Evolutionary conservation across 2,888 invertebrate genomes (phyloP).

Genomic region (Rugalucina vietnamica): DNA sequence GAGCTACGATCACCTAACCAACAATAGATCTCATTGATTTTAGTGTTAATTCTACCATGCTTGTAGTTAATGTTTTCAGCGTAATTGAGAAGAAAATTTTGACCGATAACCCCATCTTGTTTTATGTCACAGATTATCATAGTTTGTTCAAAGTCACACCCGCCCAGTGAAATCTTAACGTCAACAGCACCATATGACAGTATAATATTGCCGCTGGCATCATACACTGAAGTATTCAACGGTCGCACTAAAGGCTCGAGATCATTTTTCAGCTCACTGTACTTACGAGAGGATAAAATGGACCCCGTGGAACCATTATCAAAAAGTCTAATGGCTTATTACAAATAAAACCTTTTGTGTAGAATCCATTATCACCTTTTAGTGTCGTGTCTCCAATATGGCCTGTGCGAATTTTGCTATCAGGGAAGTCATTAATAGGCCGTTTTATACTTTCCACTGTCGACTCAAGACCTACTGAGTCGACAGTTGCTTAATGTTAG

Average conservation of each 20-base stretch:
- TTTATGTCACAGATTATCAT: constrained; percentile 38
- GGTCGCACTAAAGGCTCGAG: neutral
- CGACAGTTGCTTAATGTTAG: constrained; percentile 14
- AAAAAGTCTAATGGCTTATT: constrained; percentile 4
- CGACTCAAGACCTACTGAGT: constrained; percentile 31
- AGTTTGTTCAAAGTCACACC: neutral
- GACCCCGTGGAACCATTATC: constrained; percentile 32
- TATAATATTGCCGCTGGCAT: constrained; percentile 38
- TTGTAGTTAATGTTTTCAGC: constrained; percentile 34
- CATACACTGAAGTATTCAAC: neutral
- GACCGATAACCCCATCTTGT: constrained; percentile 41
- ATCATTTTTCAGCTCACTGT: constrained; percentile 1
- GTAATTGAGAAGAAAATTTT: constrained; percentile 40
- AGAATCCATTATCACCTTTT: constrained; percentile 40
- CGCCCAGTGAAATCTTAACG: constrained; percentile 7
- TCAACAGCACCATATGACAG: constrained; percentile 9
- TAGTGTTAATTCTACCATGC: constrained; percentile 4
- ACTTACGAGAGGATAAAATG: constrained; percentile 14
- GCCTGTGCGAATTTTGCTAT: neutral
- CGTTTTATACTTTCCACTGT: neutral
- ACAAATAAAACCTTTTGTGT: constrained; percentile 19
- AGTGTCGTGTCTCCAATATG: neutral
- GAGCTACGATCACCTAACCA: constrained; percentile 19
- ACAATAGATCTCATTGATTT: constrained; percentile 20
- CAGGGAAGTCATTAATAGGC: constrained; percentile 11